phyloP scores from a whole-genome alignment of 2,113 vertebrate species.

The Ciconia boyciana region DNA sequence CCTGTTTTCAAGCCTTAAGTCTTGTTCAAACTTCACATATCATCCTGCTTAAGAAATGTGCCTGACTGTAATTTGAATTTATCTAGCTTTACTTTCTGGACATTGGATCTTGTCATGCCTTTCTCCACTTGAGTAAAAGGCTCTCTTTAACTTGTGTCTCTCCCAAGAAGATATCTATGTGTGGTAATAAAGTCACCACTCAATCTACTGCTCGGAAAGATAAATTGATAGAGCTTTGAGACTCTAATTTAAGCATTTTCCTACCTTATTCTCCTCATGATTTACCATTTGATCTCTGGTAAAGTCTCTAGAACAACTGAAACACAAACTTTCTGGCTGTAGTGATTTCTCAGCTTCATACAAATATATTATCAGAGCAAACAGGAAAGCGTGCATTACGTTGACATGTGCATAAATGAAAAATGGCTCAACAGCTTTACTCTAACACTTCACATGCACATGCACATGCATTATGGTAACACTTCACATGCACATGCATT shows the following conservation, averaged over 20 bases:
- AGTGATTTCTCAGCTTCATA: neutral
- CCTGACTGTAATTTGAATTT: neutral
- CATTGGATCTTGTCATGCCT: neutral
- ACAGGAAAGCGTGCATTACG: rapidly evolving
- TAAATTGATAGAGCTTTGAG: neutral
- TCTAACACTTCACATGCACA: neutral
- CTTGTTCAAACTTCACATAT: neutral
- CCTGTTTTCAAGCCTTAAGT: neutral
- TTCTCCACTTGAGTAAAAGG: neutral
- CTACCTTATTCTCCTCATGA: neutral
- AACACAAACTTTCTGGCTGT: neutral
- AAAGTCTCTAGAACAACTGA: neutral
- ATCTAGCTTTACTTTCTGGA: neutral
- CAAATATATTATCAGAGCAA: neutral
- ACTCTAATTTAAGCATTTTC: neutral
- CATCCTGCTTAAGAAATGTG: neutral
- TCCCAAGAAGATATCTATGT: neutral
- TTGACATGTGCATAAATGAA: neutral
- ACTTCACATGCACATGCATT: neutral
- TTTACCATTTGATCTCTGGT: neutral
- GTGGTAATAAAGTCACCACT: neutral
- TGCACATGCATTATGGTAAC: neutral
- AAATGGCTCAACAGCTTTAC: conserved; percentile 2
- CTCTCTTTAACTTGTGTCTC: neutral
- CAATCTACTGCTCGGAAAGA: neutral